phyloP scores from a whole-genome alignment of 2,888 invertebrate genomes.

The Lampropteryx suffumata region DNA sequence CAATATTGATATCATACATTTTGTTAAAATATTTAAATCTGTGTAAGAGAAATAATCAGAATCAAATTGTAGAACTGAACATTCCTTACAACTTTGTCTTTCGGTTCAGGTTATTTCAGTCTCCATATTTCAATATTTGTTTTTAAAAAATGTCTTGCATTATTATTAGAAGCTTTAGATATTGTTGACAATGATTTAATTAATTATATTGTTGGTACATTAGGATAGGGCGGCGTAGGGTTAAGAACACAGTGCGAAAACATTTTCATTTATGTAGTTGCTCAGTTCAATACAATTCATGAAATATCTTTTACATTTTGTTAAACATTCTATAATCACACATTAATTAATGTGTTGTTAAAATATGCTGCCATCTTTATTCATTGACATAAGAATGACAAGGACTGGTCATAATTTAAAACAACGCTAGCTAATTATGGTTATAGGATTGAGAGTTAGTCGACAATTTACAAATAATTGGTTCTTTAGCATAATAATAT shows the following conservation, averaged over 20 bases:
- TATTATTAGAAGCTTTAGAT: constrained; percentile 54
- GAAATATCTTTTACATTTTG: not conserved
- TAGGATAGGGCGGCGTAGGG: constrained; percentile 50
- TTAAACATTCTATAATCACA: no score
- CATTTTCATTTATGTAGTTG: constrained; percentile 24
- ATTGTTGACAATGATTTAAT: constrained; percentile 48
- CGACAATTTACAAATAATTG: constrained; percentile 8
- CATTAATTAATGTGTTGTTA: no score
- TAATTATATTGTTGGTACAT: constrained; percentile 53
- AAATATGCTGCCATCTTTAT: no score
- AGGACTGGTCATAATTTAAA: no score
- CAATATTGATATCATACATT: constrained; percentile 36
- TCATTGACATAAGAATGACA: no score
- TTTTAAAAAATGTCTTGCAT: constrained; percentile 42
- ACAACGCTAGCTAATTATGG: no score
- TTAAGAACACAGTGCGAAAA: constrained; percentile 39
- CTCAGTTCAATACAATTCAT: constrained; percentile 16
- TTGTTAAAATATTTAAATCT: constrained; percentile 28
- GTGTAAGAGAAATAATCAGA: constrained; percentile 14
- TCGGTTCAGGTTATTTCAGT: constrained; percentile 33
- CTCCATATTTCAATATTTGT: constrained; percentile 15
- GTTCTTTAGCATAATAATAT: constrained; percentile 22
- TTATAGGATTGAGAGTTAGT: no score
- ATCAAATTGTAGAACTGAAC: constrained; percentile 35
- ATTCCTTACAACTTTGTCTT: constrained; percentile 51